These are phyloP conservation scores for Mercenaria mercenaria DNA, from an alignment of 1,140 invertebrate genomes.

Conservation along the genomic window DNA sequence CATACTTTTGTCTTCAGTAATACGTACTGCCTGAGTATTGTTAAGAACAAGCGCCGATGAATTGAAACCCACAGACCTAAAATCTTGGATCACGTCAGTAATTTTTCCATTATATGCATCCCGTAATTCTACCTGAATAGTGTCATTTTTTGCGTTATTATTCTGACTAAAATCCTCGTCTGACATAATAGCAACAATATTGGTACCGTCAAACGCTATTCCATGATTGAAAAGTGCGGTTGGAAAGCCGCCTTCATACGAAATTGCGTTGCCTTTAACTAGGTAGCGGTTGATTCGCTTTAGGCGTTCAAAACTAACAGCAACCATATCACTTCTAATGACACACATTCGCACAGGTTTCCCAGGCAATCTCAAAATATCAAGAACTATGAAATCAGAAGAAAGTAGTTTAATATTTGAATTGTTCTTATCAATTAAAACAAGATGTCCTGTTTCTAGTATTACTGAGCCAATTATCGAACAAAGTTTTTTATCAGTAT, in stretches of 20 bases:
- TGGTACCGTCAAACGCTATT: background rate
- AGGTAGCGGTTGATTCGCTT: background rate
- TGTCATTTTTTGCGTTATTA: background rate
- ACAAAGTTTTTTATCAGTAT: background rate
- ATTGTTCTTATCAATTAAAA: background rate
- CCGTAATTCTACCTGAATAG: background rate
- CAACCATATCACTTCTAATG: background rate
- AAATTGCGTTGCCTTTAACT: background rate
- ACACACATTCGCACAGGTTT: background rate
- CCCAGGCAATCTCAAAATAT: background rate
- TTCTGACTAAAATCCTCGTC: background rate
- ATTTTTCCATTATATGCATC: background rate
- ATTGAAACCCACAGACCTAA: background rate
- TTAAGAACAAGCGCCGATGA: background rate
- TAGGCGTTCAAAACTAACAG: background rate
- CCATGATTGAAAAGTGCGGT: background rate
- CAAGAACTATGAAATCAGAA: background rate
- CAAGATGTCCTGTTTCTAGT: background rate
- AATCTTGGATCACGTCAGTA: background rate
- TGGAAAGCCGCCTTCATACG: background rate
- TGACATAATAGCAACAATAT: background rate
- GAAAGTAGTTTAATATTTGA: background rate
- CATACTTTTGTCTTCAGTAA: background rate
- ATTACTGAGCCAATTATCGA: background rate
- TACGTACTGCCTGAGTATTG: background rate